Evolutionary conservation across 1,140 invertebrate genomes (phyloP).

Genomic region (Bactericera cockerelli): DNA sequence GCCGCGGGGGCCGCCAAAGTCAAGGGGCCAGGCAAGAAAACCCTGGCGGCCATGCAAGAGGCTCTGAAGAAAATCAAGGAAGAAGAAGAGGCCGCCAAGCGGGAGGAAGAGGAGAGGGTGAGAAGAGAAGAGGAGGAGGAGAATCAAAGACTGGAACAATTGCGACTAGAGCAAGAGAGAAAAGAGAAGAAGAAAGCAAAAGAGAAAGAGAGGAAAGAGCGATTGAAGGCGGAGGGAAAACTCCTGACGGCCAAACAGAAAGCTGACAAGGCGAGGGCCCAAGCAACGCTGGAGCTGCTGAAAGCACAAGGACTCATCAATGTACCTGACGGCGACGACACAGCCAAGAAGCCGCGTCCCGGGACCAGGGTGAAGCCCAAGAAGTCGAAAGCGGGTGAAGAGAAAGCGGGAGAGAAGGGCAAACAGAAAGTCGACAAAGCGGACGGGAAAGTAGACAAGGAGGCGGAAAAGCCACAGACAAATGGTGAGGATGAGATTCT

Average conservation of each 20-base stretch:
- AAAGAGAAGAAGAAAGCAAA: conserved; percentile 87
- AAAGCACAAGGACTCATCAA: conserved; percentile 60
- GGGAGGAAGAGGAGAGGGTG: conserved; percentile 67
- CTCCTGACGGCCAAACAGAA: conserved; percentile 83
- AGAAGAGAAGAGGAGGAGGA: conserved; percentile 57
- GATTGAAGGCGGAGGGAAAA: conserved; percentile 88
- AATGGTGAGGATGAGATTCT: conserved; percentile 44
- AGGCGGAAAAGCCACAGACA: conserved; percentile 8
- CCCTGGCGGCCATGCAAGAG: conserved; percentile 32
- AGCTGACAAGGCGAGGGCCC: conserved; percentile 68
- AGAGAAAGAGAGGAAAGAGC: conserved; percentile 85
- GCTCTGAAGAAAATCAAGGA: conserved; percentile 73
- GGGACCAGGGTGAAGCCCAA: conserved; percentile 54
- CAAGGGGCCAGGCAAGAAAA: conserved; percentile 19
- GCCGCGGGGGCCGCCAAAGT: not conserved
- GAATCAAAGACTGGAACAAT: conserved; percentile 47
- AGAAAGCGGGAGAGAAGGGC: conserved; percentile 2
- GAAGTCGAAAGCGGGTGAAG: not conserved
- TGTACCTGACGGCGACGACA: conserved; percentile 48
- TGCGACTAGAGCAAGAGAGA: conserved; percentile 65
- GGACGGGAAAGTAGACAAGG: conserved; percentile 19
- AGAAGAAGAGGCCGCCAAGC: conserved; percentile 63
- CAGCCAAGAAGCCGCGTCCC: conserved; percentile 47
- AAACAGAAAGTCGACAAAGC: conserved; percentile 19
- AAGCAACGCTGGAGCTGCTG: conserved; percentile 71